A percentile compares a stretch with the other conserved stretches of the same genome.
Evolutionary conservation across 2,113 vertebrate genomes (phyloP).

Genomic region (Limnothrissa miodon): DNA sequence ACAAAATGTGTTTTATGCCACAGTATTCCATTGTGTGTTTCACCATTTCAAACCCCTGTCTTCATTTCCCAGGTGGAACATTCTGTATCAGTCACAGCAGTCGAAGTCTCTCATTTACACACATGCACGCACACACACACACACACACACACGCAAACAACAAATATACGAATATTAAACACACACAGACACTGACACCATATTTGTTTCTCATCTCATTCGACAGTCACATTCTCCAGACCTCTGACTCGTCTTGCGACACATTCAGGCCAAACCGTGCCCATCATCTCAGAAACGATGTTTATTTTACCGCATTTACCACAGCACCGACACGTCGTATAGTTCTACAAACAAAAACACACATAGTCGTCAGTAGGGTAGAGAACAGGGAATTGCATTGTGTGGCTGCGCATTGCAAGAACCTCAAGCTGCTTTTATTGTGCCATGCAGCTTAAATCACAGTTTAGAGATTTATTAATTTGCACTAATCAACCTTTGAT

Average conservation of each 20-base stretch:
- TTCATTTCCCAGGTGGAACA: not conserved
- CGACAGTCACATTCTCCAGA: not conserved
- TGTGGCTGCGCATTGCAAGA: not conserved
- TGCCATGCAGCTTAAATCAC: not conserved
- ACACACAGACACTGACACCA: not conserved
- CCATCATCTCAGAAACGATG: not conserved
- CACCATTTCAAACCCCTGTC: not conserved
- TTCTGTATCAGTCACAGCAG: not conserved
- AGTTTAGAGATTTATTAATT: not conserved
- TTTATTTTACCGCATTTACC: too few species aligned
- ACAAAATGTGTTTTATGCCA: not conserved
- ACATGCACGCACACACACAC: not conserved
- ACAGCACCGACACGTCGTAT: not conserved
- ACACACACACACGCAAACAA: not conserved
- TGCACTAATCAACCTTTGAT: not conserved
- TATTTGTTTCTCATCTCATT: not conserved
- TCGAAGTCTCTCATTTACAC: not conserved
- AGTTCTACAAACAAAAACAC: not conserved
- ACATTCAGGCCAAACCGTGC: not conserved
- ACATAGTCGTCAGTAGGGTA: not conserved
- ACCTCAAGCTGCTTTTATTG: slow-evolving; percentile 23
- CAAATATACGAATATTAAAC: not conserved
- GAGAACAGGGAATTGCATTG: not conserved
- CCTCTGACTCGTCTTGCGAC: not conserved
- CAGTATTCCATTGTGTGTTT: not conserved